phyloP scores from a whole-genome alignment of 2,113 vertebrate genomes.

The Suricata suricatta region DNA sequence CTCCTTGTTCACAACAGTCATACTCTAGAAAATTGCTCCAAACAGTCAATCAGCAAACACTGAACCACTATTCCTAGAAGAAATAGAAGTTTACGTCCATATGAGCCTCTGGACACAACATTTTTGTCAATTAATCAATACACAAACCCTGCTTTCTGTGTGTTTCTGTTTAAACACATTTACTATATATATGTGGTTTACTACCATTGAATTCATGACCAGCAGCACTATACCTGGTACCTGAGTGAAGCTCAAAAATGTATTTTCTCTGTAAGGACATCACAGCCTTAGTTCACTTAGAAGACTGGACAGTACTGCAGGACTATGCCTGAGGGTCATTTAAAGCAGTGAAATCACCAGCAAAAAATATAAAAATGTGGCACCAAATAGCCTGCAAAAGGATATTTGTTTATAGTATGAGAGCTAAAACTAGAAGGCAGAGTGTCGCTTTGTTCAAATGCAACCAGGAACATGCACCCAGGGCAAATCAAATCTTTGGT shows the following conservation, averaged over 20 bases:
- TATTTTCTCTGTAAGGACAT: not conserved
- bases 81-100: not conserved
- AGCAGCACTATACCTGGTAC: not conserved
- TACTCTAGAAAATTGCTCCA: not conserved
- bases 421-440: not conserved
- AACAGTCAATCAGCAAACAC: not conserved
- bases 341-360: not conserved
- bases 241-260: not conserved
- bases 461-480: not conserved
- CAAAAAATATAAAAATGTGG: not conserved
- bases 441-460: not conserved
- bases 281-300: not conserved
- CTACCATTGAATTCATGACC: not conserved
- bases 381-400: not conserved
- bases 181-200: not conserved
- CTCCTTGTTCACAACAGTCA: not conserved
- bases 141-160: not conserved
- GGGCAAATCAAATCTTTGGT: not conserved
- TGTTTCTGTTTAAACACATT: constrained; percentile 7
- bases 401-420: not conserved
- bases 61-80: not conserved
- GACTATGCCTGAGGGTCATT: not conserved
- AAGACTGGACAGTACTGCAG: not conserved
- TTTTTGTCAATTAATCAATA: not conserved
- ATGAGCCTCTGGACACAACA: not conserved